Evolutionary conservation across 1,140 invertebrate genomes (phyloP), one percentile per base, ranked within the genome.

Genomic region (Drosophila burlai): DNA sequence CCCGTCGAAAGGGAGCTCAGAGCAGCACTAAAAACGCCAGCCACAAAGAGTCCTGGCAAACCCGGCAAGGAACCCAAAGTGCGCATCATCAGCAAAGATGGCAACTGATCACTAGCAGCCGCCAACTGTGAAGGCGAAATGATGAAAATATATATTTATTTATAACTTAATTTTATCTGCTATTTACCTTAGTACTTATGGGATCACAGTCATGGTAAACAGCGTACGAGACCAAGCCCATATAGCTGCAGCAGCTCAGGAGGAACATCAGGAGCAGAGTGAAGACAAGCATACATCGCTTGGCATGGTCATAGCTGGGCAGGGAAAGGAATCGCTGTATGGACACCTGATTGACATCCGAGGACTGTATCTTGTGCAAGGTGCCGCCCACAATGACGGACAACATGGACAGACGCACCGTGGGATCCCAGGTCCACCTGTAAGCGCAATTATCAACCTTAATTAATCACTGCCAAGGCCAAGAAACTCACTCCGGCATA

Each of bases 1-100:
- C 97, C 97, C 16, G 98, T 98, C 7, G 98, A 98, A 11, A 99
- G 94, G 1, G 98, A 98, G 93, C 98, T 98, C 16, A 98, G 93
- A 21, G 97, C 97, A 29, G 97, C 97, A 91, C 97, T 97, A 80
- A 98, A 97, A 24, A 98, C 95, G 34, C 97, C 97, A 38, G 97
- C 96, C 1, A 97, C 95, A 91, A 98, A 97, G 0, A 98, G 93
- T 59, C 97, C 97, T 1, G 97, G 95, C 49, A 98, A 81, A 4
- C 97, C 97, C 0, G 96, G 96, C 40, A 95, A 93, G 46, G 95
- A 94, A 0, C 97, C 95, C 11, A 97, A 86, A 38, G 96, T 95
- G 77, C 97, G 96, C 97, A 97, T 97, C 18, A 97, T 96, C 24
- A 97, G 93, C 11, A 97, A 89, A 0, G 96, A 96, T 9, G 96